Evolutionary conservation across 1,140 invertebrate genomes (phyloP).

Genomic region (Macrosteles quadrilineatus): DNA sequence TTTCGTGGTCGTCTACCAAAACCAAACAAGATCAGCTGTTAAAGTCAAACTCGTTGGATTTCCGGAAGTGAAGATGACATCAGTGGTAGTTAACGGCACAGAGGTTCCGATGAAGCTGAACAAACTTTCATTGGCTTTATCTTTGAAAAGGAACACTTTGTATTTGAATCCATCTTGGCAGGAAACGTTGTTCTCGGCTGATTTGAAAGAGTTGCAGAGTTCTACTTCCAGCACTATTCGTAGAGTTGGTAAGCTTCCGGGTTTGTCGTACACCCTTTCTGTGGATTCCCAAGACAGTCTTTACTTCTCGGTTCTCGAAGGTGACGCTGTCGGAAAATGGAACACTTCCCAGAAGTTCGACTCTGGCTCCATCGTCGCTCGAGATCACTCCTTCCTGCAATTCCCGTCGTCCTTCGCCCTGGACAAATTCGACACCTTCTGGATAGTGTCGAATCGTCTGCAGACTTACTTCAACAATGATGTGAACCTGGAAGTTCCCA

Average conservation of each 20-base stretch:
- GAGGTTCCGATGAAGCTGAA: constrained; percentile 46
- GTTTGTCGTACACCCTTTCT: constrained; percentile 38
- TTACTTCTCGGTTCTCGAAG: constrained; percentile 65
- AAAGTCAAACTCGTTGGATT: constrained; percentile 65
- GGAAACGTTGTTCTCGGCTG: constrained; percentile 62
- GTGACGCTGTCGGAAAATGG: constrained; percentile 66
- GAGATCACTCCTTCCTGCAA: constrained; percentile 64
- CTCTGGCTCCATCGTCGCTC: constrained; percentile 57
- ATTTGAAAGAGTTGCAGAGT: constrained; percentile 56
- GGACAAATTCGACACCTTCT: constrained; percentile 63
- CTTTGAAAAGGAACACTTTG: constrained; percentile 54
- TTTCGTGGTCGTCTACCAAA: constrained; percentile 68
- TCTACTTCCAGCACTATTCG: constrained; percentile 16
- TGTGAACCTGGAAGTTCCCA: constrained; percentile 55
- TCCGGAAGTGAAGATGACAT: constrained; percentile 7
- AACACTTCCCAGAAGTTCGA: constrained; percentile 52
- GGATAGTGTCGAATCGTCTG: constrained; percentile 65
- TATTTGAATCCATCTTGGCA: constrained; percentile 67
- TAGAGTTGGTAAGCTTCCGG: constrained; percentile 29
- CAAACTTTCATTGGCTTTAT: constrained; percentile 19
- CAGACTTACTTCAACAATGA: constrained; percentile 58
- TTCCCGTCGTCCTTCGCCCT: constrained; percentile 73
- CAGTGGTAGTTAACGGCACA: constrained; percentile 57
- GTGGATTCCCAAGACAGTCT: constrained; percentile 60
- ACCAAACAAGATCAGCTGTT: constrained; percentile 62